Base-by-base conservation (phyloP, 1,140 invertebrate species). In the Onthophagus taurus region DNA sequence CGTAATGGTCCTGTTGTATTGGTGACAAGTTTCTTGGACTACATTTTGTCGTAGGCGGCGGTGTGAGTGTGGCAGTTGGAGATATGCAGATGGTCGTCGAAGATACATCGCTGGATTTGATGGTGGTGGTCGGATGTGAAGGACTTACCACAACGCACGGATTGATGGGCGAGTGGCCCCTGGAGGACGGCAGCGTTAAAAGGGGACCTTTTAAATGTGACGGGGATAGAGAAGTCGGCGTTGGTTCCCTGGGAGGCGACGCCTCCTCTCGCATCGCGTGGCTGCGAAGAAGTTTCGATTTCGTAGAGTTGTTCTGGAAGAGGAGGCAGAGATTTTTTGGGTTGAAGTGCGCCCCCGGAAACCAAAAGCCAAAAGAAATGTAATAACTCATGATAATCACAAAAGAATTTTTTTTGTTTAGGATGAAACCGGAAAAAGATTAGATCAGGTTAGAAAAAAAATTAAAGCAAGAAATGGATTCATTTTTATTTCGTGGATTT, bases 191-290 rank as follows among this genome's bases (percentile, higher is more conserved):
- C 43, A 56, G 45, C 51, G 58, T 54, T 49, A 59, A 52, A 50
- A 58, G 53, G 33, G 49, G 57, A 48, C 36, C 57, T 50, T 52
- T 54, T 53, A 51, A 50, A 18, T 58, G 54, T 42, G 49, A 50
- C 20, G 65, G 57, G 19, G 64, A 60, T 72, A 50, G 68, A 75
- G 41, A 45, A 35, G 65, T 66, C 53, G 71, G 74, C 45, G 71
- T 76, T 39, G 76, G 71, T 51, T 83, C 79, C 50, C 83, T 77
- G 24, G 85, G 86, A 11, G 88, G 86, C 17, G 86, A 90, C 39
- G 83, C 77, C 47, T 86, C 81, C 67, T 91, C 89, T 58, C 84
- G 76, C 69, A 92, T 84, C 46, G 89, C 89, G 73, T 89, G 85
- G 56, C 87, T 90, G 58, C 89, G 76, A 51, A 91, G 69, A 59